phyloP scores from a whole-genome alignment of 2,888 invertebrate species.

The Cremastinae sp. region DNA sequence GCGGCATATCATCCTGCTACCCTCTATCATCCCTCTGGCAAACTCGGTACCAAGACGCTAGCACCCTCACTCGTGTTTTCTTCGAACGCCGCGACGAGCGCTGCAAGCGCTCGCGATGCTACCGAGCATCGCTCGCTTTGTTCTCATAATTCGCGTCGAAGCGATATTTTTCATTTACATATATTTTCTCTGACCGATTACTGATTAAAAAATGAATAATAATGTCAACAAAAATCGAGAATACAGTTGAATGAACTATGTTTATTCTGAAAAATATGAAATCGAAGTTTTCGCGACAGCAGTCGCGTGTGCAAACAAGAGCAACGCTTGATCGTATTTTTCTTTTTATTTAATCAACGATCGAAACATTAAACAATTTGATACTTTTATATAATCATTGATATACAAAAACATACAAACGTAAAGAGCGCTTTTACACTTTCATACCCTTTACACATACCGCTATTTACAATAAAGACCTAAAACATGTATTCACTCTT shows the following conservation, averaged over 20 bases:
- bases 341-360: constrained; percentile 48
- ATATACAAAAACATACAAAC: constrained; percentile 72
- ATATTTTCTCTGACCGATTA: too few relatives aligned
- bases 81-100: neutral
- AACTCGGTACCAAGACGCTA: neutral
- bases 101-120: too few relatives aligned
- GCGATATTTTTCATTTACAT: too few relatives aligned
- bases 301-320: neutral
- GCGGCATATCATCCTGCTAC: constrained; percentile 38
- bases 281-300: neutral
- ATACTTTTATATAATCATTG: constrained; percentile 55
- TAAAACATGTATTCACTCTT: constrained; percentile 49
- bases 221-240: constrained; percentile 1
- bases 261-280: neutral
- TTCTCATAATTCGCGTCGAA: too few relatives aligned
- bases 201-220: neutral
- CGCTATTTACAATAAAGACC: constrained; percentile 67
- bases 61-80: neutral
- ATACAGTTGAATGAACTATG: too few relatives aligned
- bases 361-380: constrained; percentile 54
- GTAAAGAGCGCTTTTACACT: constrained; percentile 63
- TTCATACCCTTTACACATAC: constrained; percentile 56
- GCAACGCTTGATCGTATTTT: neutral
- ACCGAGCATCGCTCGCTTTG: too few relatives aligned
- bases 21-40: neutral